Percentiles rank a stretch among this genome's conserved stretches.
Evolutionary conservation across 2,113 vertebrate species (phyloP).

Genomic region (Piprites chloris): DNA sequence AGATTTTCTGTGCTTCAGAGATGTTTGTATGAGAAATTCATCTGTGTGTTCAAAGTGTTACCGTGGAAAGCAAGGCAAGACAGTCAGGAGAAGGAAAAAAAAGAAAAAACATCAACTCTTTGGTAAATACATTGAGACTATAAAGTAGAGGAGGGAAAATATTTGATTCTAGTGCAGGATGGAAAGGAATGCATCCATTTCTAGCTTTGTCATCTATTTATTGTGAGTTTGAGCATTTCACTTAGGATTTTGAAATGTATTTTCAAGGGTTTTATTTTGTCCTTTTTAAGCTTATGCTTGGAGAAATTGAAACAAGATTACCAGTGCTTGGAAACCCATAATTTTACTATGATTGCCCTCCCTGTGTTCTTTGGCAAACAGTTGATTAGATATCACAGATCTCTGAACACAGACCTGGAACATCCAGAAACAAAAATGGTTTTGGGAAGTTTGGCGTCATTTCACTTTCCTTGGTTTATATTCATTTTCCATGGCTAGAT

Average conservation of each 20-base stretch:
- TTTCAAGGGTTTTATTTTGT: neutral
- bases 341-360: neutral
- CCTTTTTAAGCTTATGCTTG: neutral
- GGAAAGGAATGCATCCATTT: neutral
- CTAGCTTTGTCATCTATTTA: neutral
- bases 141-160: neutral
- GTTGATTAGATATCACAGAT: neutral
- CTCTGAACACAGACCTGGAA: neutral
- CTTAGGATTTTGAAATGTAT: neutral
- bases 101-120: neutral
- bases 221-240: neutral
- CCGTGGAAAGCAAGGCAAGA: neutral
- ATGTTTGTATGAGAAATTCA: neutral
- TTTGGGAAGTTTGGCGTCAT: neutral
- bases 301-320: neutral
- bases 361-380: neutral
- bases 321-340: neutral
- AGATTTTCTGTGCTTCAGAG: neutral
- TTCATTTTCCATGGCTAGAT: neutral
- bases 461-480: neutral
- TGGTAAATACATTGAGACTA: neutral
- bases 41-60: neutral
- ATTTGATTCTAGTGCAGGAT: neutral
- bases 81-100: neutral
- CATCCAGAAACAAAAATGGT: neutral